Evolutionary conservation across 2,888 invertebrate genomes (phyloP).

Genomic region (Girardia tigrina): DNA sequence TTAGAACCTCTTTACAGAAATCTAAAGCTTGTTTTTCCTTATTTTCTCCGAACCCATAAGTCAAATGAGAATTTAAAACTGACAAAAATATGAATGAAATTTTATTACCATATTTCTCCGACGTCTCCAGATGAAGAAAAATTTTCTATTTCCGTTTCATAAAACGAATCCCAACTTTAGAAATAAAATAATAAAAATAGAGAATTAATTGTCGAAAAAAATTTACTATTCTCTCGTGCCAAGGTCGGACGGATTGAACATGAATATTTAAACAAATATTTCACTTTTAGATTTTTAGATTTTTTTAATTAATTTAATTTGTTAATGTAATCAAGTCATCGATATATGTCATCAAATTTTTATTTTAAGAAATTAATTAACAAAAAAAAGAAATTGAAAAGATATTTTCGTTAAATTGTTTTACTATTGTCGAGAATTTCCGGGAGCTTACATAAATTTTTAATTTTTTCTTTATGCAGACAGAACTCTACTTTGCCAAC

Average conservation of each 20-base stretch:
- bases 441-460: too few relatives aligned
- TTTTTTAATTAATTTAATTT: too few relatives aligned
- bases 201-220: background rate
- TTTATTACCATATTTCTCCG: background rate
- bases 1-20: background rate
- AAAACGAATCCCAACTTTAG: background rate
- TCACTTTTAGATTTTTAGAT: too few relatives aligned
- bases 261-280: background rate
- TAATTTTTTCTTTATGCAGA: too few relatives aligned
- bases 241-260: background rate
- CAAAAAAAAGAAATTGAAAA: too few relatives aligned
- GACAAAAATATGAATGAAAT: background rate
- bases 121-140: background rate
- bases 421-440: too few relatives aligned
- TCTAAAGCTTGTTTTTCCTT: conserved; percentile 8
- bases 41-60: background rate
- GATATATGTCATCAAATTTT: too few relatives aligned
- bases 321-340: too few relatives aligned
- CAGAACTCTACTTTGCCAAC: too few relatives aligned
- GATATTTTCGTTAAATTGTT: too few relatives aligned
- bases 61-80: background rate
- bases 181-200: background rate
- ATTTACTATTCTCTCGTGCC: conserved; percentile 7
- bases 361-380: too few relatives aligned
- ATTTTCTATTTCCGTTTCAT: conserved; percentile 4